Evolutionary conservation across 2,797 vertebrate species (phyloP), one percentile per base, ranked within the genome.

Genomic region (Sarcophilus harrisii): DNA sequence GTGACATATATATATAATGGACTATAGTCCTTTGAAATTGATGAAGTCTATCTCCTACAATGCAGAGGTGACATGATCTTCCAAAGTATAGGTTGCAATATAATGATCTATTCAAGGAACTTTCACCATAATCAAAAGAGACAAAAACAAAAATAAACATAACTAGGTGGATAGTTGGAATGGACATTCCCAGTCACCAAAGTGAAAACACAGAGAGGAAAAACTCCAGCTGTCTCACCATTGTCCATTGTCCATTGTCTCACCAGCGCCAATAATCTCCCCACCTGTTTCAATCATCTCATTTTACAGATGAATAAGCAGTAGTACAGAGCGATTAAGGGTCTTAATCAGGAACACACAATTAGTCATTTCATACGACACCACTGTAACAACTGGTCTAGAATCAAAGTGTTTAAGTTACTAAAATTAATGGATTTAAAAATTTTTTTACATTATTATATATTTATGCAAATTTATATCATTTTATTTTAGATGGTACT

Each of bases 401-500:
- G 66, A 96, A 95, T 73, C 73, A 57, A 96, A 94, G 92, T 81
- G 54, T 93, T 94, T 92, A 93, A 93, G 32, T 57, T 93, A 92
- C 55, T 54, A 57, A 58, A 96, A 95, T n/a, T 95, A 28, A 91
- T 30, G 59, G 21, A 45, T 55, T 95, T 90, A 96, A 93, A 38
- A 58, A n/a, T n/a, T n/a, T 24, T 73, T 38, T 55, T 81, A 87
- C 94, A 60, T 58, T 58, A 94, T 27, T 58, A 94, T 27, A 60
- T 92, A 94, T 90, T 96, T 95, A 92, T 18, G 32, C 27, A 96
- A 93, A 95, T 94, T 96, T 96, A 55, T 97, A 54, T 97, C 92
- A 60, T 95, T 96, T 94, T 94, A 96, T 96, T 98, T 97, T 95
- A 97, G 97, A 94, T 96, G 95, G 95, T 95, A 94, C 96, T 92